Base-by-base conservation (phyloP, 2,797 vertebrate species). In the Lindbergichthys nudifrons region DNA sequence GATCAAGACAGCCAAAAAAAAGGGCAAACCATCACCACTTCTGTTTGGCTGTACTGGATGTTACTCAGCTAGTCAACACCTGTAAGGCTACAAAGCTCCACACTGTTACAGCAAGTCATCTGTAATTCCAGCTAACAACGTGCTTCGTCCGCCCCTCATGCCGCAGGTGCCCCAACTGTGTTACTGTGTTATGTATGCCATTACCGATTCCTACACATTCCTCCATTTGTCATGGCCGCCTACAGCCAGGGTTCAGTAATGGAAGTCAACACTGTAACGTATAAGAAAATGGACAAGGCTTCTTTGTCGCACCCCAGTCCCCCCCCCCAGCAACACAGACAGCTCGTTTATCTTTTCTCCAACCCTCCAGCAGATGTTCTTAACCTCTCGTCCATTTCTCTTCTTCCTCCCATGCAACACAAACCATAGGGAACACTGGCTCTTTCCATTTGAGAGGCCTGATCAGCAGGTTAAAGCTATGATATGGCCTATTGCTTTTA, bases 261-360 rank as follows among this genome's bases (percentile, higher is more conserved):
- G 73, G 67, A 71, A 79, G 75, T 77, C 77, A 87, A 74, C 71
- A 54, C 54, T 19, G 14, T 52, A 48, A 63, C 18, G 14, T 71
- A 10, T 10, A 42, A 72, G 63, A 70, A 36, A 85, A 88, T 79
- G 77, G 50, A 71, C 74, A 32, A 5, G 1, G 59, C 43, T 45
- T 75, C 65, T 59, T 16, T 66, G 56, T 45, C 47, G 52, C 15
- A 9, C 21, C 66, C 46, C 18, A 4, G 53, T 45, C 45, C 16
- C 2, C 21, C 21, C 21, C 18, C 23, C 16, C 75, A 70, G 73
- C 61, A 9, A 21, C 66, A 58, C 36, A 18, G 65, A 70, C 77
- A 75, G 73, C 58, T 74, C 59, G 65, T 92, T 81, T 60, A 62
- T 92, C 80, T 84, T 73, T 66, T 56, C 57, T 69, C 45, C 19